Evolutionary conservation across 2,113 vertebrate species (phyloP), one percentile per base, ranked within the genome.

Genomic region (Choloepus hoffmanni): DNA sequence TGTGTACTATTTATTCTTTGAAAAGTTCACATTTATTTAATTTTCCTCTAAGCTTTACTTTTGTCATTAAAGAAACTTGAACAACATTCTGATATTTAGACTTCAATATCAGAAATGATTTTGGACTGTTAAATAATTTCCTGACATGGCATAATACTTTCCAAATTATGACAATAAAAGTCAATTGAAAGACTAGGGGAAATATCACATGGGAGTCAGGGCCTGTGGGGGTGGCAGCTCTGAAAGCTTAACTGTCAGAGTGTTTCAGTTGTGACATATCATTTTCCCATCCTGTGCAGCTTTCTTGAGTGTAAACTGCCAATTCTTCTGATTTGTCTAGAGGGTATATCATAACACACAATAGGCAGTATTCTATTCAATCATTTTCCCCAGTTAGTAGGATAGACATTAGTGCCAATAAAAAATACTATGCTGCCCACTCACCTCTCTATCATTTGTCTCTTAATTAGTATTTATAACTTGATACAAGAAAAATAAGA

Each of bases 121-220:
- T 81, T 67, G 28, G 12, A 23, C 67, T 24, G 43, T 55, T 79
- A 68, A 83, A 55, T 78, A 45, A 33, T 63, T 63, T 87, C 36
- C 19, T 88, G 60, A 40, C 5, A 33, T 12, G 15, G 7, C 67
- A 16, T 1, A 21, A 63, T 74, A 36, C 33, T 65, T 73, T 50
- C 70, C 45, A 40, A 63, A 67, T 68, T 40, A 12, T 19, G 74
- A 78, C 36, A 36, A 0, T 68, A 28, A 12, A 33, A 48, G 14
- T 67, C 9, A 1, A 4, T 53, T 48, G 58, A 19, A 43, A 60
- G 23, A 60, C 28, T 1, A 40, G 5, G 74, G 28, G 63, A 53
- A 65, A 4, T 23, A 50, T 7, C 18, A 12, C 43, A 0, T 1
- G 0, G 9, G 16, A 16, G 5, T 43, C 28, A 16, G 33, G 7